Percentiles rank a stretch among this genome's conserved stretches.
Evolutionary conservation across 2,113 vertebrate species (phyloP).

Genomic region (Plecturocebus donacophilus): DNA sequence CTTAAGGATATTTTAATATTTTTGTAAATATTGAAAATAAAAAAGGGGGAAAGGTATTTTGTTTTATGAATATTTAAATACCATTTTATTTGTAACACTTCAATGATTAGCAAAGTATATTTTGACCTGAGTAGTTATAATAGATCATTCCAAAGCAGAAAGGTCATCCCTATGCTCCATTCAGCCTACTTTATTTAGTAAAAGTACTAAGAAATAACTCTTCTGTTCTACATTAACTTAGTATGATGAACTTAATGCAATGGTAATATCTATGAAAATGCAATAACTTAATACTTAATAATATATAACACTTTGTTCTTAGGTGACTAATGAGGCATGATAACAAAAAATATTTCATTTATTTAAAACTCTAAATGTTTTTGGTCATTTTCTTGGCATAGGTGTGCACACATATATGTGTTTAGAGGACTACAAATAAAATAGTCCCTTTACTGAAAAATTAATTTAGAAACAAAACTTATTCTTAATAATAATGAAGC

Average conservation of each 20-base stretch:
- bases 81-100: constrained; percentile 7
- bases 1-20: background rate
- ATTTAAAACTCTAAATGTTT: background rate
- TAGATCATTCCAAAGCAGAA: background rate
- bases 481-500: background rate
- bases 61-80: background rate
- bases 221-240: constrained; percentile 27
- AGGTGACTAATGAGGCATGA: background rate
- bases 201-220: background rate
- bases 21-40: background rate
- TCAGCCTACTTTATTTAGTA: background rate
- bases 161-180: background rate
- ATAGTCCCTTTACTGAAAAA: background rate
- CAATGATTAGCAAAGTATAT: background rate
- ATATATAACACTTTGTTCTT: background rate
- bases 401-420: background rate
- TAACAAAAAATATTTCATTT: constrained; percentile 13
- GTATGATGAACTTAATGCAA: constrained; percentile 32
- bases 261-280: background rate
- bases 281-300: constrained; percentile 3
- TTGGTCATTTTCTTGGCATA: background rate
- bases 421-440: background rate
- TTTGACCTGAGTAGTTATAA: background rate
- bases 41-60: background rate
- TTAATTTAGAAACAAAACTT: background rate